These are phyloP conservation scores for Euschistus heros DNA, from an alignment of 1,140 invertebrate genomes.

Conservation along the genomic window DNA sequence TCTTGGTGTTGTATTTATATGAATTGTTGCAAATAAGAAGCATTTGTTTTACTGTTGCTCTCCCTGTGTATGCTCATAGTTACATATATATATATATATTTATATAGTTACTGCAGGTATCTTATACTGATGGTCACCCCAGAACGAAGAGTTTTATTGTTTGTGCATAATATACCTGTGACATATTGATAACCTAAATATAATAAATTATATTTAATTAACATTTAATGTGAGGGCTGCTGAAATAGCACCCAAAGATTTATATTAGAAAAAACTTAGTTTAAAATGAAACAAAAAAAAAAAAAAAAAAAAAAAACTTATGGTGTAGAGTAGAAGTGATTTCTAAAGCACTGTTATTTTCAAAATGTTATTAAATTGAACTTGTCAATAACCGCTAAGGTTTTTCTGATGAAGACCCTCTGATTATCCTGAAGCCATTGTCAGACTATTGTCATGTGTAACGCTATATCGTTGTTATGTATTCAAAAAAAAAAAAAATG, in stretches of 20 bases:
- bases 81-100: not conserved
- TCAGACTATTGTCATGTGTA: slow-evolving; percentile 13
- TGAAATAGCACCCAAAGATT: slow-evolving; percentile 3
- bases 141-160: not conserved
- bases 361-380: slow-evolving; percentile 4
- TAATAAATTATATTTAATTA: slow-evolving; percentile 15
- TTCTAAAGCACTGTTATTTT: slow-evolving; percentile 10
- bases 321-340: slow-evolving; percentile 5
- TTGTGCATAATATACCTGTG: slow-evolving; percentile 1
- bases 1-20: slow-evolving; percentile 25
- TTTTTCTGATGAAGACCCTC: slow-evolving; percentile 6
- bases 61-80: slow-evolving; percentile 19
- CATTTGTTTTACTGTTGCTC: slow-evolving; percentile 1
- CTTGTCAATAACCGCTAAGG: slow-evolving; percentile 14
- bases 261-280: slow-evolving; percentile 6
- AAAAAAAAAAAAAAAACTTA: too few species aligned
- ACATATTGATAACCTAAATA: slow-evolving; percentile 13
- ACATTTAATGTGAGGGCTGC: slow-evolving; percentile 9
- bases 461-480: not conserved
- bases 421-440: slow-evolving; percentile 8
- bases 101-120: slow-evolving; percentile 12
- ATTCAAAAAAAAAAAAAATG: slow-evolving; percentile 6
- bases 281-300: not conserved
- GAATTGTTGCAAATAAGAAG: slow-evolving; percentile 18
- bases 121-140: slow-evolving; percentile 12